These are phyloP conservation scores for Lutra lutra DNA, from an alignment of 2,797 vertebrate genomes.

Conservation along the genomic window DNA sequence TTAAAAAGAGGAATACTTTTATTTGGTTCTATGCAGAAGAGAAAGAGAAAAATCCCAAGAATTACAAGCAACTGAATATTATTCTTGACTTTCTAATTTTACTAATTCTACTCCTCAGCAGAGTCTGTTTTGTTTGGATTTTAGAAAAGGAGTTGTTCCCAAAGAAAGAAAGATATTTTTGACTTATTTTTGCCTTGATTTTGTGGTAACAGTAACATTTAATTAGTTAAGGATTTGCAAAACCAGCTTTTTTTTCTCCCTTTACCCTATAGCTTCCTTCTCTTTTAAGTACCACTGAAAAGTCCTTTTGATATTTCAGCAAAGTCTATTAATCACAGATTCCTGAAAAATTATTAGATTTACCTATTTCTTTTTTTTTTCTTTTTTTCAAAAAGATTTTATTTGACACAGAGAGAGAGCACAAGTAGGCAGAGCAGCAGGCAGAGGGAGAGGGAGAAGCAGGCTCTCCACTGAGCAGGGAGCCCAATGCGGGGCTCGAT, in stretches of 20 bases:
- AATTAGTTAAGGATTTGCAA: slow-evolving; percentile 15
- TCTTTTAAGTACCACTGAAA: not conserved
- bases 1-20: not conserved
- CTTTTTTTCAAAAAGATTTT: too few species aligned
- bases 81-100: slow-evolving; percentile 12
- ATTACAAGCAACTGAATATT: not conserved
- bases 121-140: not conserved
- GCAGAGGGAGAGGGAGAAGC: too few species aligned
- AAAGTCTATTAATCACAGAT: not conserved
- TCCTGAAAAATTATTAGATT: not conserved
- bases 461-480: too few species aligned
- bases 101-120: not conserved
- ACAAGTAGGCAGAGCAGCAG: too few species aligned
- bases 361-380: not conserved
- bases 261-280: not conserved
- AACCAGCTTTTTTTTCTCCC: not conserved
- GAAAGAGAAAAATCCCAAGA: not conserved
- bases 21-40: not conserved
- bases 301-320: not conserved
- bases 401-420: too few species aligned
- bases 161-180: not conserved
- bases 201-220: slow-evolving; percentile 11
- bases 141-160: not conserved
- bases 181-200: not conserved
- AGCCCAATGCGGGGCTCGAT: too few species aligned